Evolutionary conservation across 2,888 invertebrate species (phyloP), one percentile per base, ranked within the genome.

Genomic region (Platycheirus rosarum): DNA sequence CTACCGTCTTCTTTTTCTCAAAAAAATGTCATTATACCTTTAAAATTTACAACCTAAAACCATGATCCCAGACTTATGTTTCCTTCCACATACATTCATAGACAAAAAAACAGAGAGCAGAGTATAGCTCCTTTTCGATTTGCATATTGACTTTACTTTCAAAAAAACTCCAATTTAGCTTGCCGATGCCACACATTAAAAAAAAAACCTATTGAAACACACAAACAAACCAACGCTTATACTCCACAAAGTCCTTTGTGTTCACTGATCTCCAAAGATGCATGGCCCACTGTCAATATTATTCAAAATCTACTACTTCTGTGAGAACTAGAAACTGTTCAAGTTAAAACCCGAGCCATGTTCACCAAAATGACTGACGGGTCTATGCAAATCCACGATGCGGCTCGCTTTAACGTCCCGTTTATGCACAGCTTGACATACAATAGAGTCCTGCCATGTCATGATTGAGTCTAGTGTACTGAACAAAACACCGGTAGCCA

Each of bases 271-370:
- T 53, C 60, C 23, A 48, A 7, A 82, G 77, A 85, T 84, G 73
- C 82, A 82, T 77, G 65, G 78, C 77, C 74, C 49, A 49, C 84
- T 84, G 85, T 85, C 85, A 84, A 76, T 82, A 84, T 85, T 85
- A 85, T 85, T 85, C 85, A 85, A 85, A 85, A 82, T 82, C 71
- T 66, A 82, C 71, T 66, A 82, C 71, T 71, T 68, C 66, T 71
- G 63, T 82, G 82, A 82, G 82, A 82, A 77, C 77, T 46, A 57
- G 62, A 77, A 71, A 63, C 71, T 60, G 48, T 69, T 63, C 48
- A 49, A 62, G 4, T 29, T 14, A 44, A 73, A 73, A 44, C 20
- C 63, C 63, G 44, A 63, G 32, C 23, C 76, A 66, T 71, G 76
- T 23, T 71, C 1, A 48, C 80, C 44, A 44, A 68, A 77, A 82